phyloP scores from a whole-genome alignment of 2,888 invertebrate genomes.

The Merodon equestris region DNA sequence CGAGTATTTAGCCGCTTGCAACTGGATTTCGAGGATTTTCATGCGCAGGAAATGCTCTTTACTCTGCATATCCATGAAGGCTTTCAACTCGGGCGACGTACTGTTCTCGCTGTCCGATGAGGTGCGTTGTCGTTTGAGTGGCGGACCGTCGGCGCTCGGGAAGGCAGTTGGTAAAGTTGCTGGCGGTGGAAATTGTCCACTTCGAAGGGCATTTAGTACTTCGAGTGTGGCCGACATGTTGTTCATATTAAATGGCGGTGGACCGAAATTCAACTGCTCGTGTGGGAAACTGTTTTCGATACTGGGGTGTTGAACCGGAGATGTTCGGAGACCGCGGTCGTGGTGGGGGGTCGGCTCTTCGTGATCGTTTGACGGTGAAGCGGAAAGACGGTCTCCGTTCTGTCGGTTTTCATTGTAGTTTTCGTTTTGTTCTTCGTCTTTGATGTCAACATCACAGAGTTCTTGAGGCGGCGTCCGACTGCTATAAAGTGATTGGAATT shows the following conservation, averaged over 20 bases:
- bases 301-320: slow-evolving; percentile 69
- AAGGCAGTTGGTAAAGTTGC: slow-evolving; percentile 74
- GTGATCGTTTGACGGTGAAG: slow-evolving; percentile 70
- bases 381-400: slow-evolving; percentile 71
- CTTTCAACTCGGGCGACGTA: slow-evolving; percentile 73
- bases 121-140: slow-evolving; percentile 74
- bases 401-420: slow-evolving; percentile 75
- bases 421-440: slow-evolving; percentile 76
- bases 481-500: slow-evolving; percentile 69
- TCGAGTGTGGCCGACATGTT: slow-evolving; percentile 78
- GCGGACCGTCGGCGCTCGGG: slow-evolving; percentile 72
- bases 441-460: slow-evolving; percentile 77
- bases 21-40: slow-evolving; percentile 78
- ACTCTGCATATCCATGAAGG: slow-evolving; percentile 78
- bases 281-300: slow-evolving; percentile 56
- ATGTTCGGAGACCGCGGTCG: slow-evolving; percentile 70
- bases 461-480: slow-evolving; percentile 78
- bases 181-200: slow-evolving; percentile 76
- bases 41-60: slow-evolving; percentile 79
- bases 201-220: slow-evolving; percentile 77
- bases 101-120: slow-evolving; percentile 71
- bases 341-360: slow-evolving; percentile 61
- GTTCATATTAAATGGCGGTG: slow-evolving; percentile 77
- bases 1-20: slow-evolving; percentile 78
- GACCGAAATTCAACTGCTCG: slow-evolving; percentile 75